A percentile compares a stretch with the other conserved stretches of the same genome.
Conservation (phyloP, 2,797 vertebrate genomes). For the Catostomus latipinnis region DNA sequence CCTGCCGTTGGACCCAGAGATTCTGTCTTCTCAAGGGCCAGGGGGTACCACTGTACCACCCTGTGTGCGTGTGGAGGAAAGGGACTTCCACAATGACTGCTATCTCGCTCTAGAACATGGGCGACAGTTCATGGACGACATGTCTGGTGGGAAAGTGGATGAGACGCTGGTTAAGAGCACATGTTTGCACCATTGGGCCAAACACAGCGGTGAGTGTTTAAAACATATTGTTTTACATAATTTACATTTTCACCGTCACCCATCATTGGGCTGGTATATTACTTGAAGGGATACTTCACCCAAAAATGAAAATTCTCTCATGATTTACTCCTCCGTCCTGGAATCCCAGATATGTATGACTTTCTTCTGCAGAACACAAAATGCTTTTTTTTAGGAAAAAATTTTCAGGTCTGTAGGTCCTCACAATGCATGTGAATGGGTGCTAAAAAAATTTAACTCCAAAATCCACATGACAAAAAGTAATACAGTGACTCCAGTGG, state of each 20-base stretch:
- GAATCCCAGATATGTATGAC: no score
- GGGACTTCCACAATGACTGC: conserved; percentile 94
- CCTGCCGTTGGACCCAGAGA: conserved; percentile 84
- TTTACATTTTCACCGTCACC: background rate
- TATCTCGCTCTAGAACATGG: conserved; percentile 96
- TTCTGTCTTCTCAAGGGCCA: conserved; percentile 66
- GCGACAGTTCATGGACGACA: conserved; percentile 98
- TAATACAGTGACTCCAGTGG: no score
- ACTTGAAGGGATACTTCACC: no score
- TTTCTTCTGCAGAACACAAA: no score
- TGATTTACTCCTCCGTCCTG: no score
- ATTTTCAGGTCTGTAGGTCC: no score
- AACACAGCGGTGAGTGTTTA: conserved; percentile 85
- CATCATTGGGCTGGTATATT: background rate
- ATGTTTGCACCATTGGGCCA: conserved; percentile 95
- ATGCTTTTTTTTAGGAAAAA: no score
- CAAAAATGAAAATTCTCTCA: no score
- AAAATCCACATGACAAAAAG: no score
- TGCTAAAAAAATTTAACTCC: no score
- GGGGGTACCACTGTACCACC: conserved; percentile 72
- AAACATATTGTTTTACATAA: background rate
- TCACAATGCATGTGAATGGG: no score
- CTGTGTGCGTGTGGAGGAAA: conserved; percentile 90
- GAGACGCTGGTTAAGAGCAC: conserved; percentile 95
- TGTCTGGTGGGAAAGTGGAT: conserved; percentile 97